A percentile compares a stretch with the other conserved stretches of the same genome.
These are phyloP conservation scores for Drosophila villosipedis DNA, from an alignment of 2,888 invertebrate species.

Conservation along the genomic window DNA sequence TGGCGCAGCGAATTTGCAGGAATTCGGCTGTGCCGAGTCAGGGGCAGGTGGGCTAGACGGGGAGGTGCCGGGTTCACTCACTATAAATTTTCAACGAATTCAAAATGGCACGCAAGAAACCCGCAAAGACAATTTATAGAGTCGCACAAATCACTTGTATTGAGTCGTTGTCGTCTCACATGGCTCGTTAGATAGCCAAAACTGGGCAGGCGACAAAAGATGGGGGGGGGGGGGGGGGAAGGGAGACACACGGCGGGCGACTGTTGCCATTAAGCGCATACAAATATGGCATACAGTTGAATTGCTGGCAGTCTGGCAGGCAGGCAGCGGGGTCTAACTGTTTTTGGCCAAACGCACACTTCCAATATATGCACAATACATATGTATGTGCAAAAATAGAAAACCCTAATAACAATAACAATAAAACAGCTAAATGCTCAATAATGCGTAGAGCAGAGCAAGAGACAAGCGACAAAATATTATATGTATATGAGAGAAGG, in stretches of 20 bases:
- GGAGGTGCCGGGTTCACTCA: constrained; percentile 3
- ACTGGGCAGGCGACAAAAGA: constrained; percentile 40
- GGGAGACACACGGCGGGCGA: constrained; percentile 8
- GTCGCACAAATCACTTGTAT: constrained; percentile 69
- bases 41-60: constrained; percentile 16
- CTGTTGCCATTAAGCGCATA: constrained; percentile 59
- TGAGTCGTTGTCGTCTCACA: constrained; percentile 46
- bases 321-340: constrained; percentile 56
- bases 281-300: constrained; percentile 67
- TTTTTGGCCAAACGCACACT: constrained; percentile 65
- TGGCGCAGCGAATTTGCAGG: constrained; percentile 68
- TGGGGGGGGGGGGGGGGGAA: not conserved
- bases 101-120: constrained; percentile 39
- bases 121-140: constrained; percentile 62
- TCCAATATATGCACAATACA: constrained; percentile 41
- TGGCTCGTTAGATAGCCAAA: constrained; percentile 67
- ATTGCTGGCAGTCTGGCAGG: constrained; percentile 38
- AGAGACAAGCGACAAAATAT: not conserved
- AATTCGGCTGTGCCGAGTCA: constrained; percentile 31
- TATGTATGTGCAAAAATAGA: not conserved
- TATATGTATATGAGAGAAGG: not conserved
- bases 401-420: constrained; percentile 49
- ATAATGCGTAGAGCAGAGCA: constrained; percentile 60
- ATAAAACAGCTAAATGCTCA: constrained; percentile 67
- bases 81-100: constrained; percentile 53